Evolutionary conservation across 2,888 invertebrate species (phyloP).

Genomic region (Seira sanloemensis): DNA sequence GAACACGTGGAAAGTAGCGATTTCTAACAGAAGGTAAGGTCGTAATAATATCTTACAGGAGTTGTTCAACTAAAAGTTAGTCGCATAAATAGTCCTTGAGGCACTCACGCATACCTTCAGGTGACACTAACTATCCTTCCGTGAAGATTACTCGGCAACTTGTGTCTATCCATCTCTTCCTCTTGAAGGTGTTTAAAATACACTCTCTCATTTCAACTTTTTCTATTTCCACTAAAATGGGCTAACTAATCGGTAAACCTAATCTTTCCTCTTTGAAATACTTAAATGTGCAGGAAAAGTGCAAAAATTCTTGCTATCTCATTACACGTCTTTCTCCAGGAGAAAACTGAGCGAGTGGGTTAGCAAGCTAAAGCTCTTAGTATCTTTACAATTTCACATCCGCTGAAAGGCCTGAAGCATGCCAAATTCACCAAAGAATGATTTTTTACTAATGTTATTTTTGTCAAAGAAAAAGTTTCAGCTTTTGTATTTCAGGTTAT

Average conservation of each 20-base stretch:
- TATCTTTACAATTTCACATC: background rate
- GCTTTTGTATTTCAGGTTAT: slow-evolving; percentile 4
- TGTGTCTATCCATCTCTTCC: background rate
- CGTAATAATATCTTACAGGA: background rate
- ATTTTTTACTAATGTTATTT: background rate
- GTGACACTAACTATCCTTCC: slow-evolving; percentile 14
- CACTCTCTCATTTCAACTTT: background rate
- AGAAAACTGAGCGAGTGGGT: slow-evolving; percentile 6
- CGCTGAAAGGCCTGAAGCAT: background rate
- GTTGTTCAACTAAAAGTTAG: background rate
- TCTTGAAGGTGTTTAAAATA: background rate
- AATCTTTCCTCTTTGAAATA: slow-evolving; percentile 46
- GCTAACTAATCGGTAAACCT: slow-evolving; percentile 57
- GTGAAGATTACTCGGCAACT: slow-evolving; percentile 4
- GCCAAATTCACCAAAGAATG: slow-evolving; percentile 3
- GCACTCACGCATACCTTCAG: slow-evolving; percentile 8
- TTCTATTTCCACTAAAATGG: slow-evolving; percentile 47
- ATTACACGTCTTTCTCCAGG: slow-evolving; percentile 6
- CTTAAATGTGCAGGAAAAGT: slow-evolving; percentile 11
- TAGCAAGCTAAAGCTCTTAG: slow-evolving; percentile 27
- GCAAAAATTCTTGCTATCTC: background rate
- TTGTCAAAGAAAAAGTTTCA: background rate
- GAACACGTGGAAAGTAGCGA: no score
- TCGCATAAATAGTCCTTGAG: slow-evolving; percentile 1
- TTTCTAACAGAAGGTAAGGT: background rate